Evolutionary conservation across 1,140 invertebrate species (phyloP), one percentile per base, ranked within the genome.

Genomic region (Lepidurus arcticus): DNA sequence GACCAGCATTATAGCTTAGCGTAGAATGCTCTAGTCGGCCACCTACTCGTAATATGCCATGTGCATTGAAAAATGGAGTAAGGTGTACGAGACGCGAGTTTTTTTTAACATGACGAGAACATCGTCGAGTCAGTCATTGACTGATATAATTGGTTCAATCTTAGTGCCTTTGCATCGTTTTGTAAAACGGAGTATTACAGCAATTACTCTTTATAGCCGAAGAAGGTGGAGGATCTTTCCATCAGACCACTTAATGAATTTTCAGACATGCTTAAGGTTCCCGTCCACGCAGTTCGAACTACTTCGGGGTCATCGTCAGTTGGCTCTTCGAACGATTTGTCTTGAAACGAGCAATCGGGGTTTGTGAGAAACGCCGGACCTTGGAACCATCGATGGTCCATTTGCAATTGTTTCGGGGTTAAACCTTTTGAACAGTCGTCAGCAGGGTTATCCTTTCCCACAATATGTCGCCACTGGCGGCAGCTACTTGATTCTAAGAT

Each of bases 401-500:
- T 44, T 13, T 42, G 24, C 11, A 76, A 16, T 24, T 44, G 13
- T 10, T 13, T 24, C 1, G 75, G 9, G 13, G 9, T 44, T 10
- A 34, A 8, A 1, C 81, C 78, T 75, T 80, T 42, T 34, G 45
- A 47, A 11, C 76, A 6, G 6, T 80, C 13, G 75, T 81, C 78
- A 26, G 78, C 81, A 10, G 78, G 81, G 44, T 81, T 81, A 5
- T 80, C 45, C 24, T 45, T 34, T 73, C n/a, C 42, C 24, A 76
- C 75, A 13, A 73, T 16, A 77, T 80, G 65, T 8, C 44, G 8
- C 80, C 80, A 81, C 10, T 78, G 34, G 0, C 65, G 8, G 11
- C 79, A 74, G 42, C 42, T 21, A 16, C 42, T 73, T 7, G 42
- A 26, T 65, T 3, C 65, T 77, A 80, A 74, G 26, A 81, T 81